These are phyloP conservation scores for Delphinus delphis DNA, from an alignment of 2,113 vertebrate genomes.

Conservation along the genomic window DNA sequence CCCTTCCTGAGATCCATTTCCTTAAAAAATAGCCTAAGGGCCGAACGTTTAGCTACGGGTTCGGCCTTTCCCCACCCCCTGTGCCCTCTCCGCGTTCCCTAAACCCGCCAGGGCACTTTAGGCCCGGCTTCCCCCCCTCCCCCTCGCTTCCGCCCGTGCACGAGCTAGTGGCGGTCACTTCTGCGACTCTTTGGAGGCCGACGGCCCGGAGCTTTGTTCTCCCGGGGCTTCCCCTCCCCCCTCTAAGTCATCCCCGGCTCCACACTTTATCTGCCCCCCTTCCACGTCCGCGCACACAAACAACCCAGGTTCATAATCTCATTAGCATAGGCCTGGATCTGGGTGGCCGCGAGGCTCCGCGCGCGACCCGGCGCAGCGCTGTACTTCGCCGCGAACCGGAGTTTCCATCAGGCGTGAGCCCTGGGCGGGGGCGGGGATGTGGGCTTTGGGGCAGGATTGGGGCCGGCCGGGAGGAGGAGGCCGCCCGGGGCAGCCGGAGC, in stretches of 20 bases:
- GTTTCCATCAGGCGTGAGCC: constrained; percentile 8
- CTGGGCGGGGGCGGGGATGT: neutral
- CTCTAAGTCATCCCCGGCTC: neutral
- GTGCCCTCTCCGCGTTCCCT: neutral
- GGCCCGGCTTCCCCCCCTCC: neutral
- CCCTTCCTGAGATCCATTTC: neutral
- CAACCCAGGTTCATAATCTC: constrained; percentile 55
- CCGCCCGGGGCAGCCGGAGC: constrained; percentile 37
- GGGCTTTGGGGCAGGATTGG: constrained; percentile 37
- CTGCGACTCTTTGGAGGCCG: constrained; percentile 41
- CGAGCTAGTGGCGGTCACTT: constrained; percentile 41
- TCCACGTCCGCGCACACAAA: constrained; percentile 31
- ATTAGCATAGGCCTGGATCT: constrained; percentile 69
- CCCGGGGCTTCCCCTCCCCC: constrained; percentile 33
- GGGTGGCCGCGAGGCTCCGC: constrained; percentile 11
- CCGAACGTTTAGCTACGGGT: neutral
- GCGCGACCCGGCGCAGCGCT: neutral
- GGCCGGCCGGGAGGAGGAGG: neutral
- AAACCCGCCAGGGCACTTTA: neutral
- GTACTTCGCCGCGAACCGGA: neutral
- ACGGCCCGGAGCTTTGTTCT: constrained; percentile 65
- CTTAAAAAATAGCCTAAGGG: neutral
- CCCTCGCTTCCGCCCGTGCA: constrained; percentile 17
- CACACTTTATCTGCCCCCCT: constrained; percentile 22
- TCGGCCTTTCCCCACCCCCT: neutral